Conservation (phyloP, 2,888 invertebrate species). For the Vanessa cardui region DNA sequence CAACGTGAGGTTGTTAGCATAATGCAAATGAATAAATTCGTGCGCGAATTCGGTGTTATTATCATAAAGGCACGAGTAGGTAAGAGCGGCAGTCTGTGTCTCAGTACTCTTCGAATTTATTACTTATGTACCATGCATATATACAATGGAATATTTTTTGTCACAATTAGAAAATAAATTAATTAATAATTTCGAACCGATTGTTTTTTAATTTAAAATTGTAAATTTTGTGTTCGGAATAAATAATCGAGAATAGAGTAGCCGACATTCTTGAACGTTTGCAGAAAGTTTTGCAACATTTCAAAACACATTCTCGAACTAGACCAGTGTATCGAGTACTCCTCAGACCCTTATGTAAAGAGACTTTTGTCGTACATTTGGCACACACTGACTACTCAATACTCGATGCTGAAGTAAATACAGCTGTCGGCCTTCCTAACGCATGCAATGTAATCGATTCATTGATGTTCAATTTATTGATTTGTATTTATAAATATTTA, state of each 20-base stretch:
- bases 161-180: too few relatives aligned
- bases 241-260: neutral
- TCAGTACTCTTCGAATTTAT: neutral
- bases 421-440: constrained; percentile 25
- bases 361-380: constrained; percentile 37
- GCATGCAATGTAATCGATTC: constrained; percentile 8
- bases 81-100: neutral
- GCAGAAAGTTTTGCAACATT: neutral
- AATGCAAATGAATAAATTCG: constrained; percentile 4
- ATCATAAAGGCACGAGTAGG: neutral
- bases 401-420: constrained; percentile 21
- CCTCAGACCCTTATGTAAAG: constrained; percentile 22
- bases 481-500: constrained; percentile 18
- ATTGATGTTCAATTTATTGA: constrained; percentile 1
- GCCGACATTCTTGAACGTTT: neutral
- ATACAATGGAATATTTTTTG: too few relatives aligned
- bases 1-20: constrained; percentile 3
- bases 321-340: constrained; percentile 30
- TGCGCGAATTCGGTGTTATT: neutral
- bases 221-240: too few relatives aligned
- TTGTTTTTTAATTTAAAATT: too few relatives aligned
- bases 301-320: constrained; percentile 22
- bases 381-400: constrained; percentile 28
- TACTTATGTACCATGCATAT: too few relatives aligned
- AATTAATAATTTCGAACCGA: too few relatives aligned